Evolutionary conservation across 1,140 invertebrate genomes (phyloP).

Genomic region (Chironomus tepperi): DNA sequence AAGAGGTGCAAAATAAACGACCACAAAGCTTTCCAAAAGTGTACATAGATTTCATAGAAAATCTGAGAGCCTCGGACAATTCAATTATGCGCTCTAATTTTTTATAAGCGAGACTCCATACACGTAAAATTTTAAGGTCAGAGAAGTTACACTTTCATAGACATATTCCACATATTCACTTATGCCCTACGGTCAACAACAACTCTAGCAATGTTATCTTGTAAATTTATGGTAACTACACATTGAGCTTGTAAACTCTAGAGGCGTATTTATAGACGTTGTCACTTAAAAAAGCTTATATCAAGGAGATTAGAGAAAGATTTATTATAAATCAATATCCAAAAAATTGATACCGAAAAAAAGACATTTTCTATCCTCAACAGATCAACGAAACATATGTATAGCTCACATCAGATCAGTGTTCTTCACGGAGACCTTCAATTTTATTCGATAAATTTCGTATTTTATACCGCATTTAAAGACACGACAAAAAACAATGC

Average conservation of each 20-base stretch:
- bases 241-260: too few species aligned
- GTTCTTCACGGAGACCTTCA: neutral
- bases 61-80: neutral
- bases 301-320: too few species aligned
- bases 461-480: neutral
- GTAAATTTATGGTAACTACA: too few species aligned
- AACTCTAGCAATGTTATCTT: neutral
- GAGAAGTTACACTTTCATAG: neutral
- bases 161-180: neutral
- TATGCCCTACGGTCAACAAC: neutral
- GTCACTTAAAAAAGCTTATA: too few species aligned
- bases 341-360: neutral
- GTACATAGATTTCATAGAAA: neutral
- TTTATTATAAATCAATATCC: too few species aligned
- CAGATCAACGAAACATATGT: neutral
- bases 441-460: neutral
- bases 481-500: neutral
- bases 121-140: constrained; percentile 4
- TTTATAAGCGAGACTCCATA: neutral
- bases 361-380: neutral
- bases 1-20: too few species aligned
- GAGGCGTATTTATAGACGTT: too few species aligned
- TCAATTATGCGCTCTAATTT: constrained; percentile 14
- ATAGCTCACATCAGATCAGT: neutral
- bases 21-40: neutral